Evolutionary conservation across 2,888 invertebrate genomes (phyloP), one percentile per base, ranked within the genome.

Genomic region (Ommatoiulus sabulosus): DNA sequence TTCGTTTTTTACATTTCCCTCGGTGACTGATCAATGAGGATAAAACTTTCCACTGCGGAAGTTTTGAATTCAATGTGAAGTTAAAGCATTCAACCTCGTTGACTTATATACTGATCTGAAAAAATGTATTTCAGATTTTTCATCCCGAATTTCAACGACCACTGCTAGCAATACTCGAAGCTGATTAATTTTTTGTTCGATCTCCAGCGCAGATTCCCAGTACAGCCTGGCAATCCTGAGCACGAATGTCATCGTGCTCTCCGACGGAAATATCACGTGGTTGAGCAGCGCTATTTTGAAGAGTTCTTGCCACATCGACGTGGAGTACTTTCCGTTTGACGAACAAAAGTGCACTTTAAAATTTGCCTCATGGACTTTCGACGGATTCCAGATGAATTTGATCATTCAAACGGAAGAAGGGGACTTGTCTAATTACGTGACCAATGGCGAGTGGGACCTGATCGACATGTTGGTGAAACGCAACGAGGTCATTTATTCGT

Each of bases 311-410:
- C 92, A 93, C 87, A 94, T 94, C 88, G 92, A 94, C 90, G 94
- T 94, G 44, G 93, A 93, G 90, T 94, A 93, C 91, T 94, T 94
- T 91, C 94, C 94, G 0, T 94, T 94, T 90, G 94, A 94, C 91
- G 94, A 94, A 90, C 93, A 94, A 91, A 93, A 93, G 91, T 94
- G 94, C 90, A 92, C 93, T 63, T 92, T 94, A 92, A 92, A 93
- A 90, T 94, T 94, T 90, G 93, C 94, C 8, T 93, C 93, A 1
- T 94, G 94, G 94, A 94, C 94, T 0, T 94, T 94, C 91, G 94
- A 94, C 90, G 93, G 93, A 12, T 92, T 91, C 86, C 90, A 91
- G 91, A 90, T 91, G 86, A 91, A 93, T 90, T 90, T 93, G 87
- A 91, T 92, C 8, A 91, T 92, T 80, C 92, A 92, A 88, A 92